phyloP scores from a whole-genome alignment of 2,888 invertebrate genomes.

The Tiliacea aurago region DNA sequence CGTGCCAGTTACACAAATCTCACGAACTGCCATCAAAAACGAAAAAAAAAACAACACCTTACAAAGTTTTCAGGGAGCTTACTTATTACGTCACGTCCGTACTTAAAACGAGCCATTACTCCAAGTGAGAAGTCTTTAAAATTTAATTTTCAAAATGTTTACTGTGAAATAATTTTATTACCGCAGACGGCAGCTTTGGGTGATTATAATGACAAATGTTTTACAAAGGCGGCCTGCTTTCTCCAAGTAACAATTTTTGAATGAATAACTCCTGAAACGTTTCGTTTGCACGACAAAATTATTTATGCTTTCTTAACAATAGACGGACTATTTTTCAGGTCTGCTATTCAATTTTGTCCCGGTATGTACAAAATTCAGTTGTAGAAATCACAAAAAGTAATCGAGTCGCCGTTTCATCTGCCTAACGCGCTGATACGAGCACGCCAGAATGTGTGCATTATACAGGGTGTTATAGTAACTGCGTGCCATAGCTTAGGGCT shows the following conservation, averaged over 20 bases:
- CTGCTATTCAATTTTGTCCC: slow-evolving; percentile 19
- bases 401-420: too few relatives aligned
- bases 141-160: slow-evolving; percentile 83
- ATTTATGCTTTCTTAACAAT: slow-evolving; percentile 58
- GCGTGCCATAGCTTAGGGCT: too few relatives aligned
- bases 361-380: not conserved
- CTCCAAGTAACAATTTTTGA: slow-evolving; percentile 67
- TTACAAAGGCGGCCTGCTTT: slow-evolving; percentile 67
- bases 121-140: slow-evolving; percentile 74
- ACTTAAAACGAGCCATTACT: slow-evolving; percentile 70
- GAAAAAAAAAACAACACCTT: slow-evolving; percentile 28
- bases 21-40: not conserved
- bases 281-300: slow-evolving; percentile 63
- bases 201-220: slow-evolving; percentile 80
- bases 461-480: too few relatives aligned
- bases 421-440: too few relatives aligned
- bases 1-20: slow-evolving; percentile 24
- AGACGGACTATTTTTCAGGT: slow-evolving; percentile 46
- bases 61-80: slow-evolving; percentile 55
- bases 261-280: slow-evolving; percentile 67
- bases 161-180: slow-evolving; percentile 82
- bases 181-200: slow-evolving; percentile 76
- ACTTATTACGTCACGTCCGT: slow-evolving; percentile 66
- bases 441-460: not conserved
- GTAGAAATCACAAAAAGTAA: too few relatives aligned